Evolutionary conservation across 2,888 invertebrate genomes (phyloP).

Genomic region (Andrena bicolor): DNA sequence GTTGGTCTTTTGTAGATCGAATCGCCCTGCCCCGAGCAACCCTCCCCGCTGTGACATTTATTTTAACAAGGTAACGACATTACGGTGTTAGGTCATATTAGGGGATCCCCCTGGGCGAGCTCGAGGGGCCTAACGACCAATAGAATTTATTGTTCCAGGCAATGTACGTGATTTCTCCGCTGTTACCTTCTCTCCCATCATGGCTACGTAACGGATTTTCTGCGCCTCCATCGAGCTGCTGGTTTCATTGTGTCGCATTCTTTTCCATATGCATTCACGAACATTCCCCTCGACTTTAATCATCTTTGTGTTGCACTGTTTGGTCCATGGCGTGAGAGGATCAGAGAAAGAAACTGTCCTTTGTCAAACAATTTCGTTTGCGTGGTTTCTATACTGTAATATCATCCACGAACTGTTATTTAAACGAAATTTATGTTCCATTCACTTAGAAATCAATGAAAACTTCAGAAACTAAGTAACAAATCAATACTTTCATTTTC

Average conservation of each 20-base stretch:
- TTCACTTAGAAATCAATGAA: too few species aligned
- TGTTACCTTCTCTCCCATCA: conserved; percentile 54
- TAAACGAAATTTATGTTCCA: too few species aligned
- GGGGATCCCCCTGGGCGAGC: conserved; percentile 77
- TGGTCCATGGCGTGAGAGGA: not conserved
- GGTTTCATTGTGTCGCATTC: conserved; percentile 21
- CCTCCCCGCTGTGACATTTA: conserved; percentile 79
- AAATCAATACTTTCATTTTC: too few species aligned
- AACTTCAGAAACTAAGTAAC: too few species aligned
- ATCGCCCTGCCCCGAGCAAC: conserved; percentile 69
- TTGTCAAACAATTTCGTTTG: not conserved
- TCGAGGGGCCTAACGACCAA: conserved; percentile 79
- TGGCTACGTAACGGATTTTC: conserved; percentile 60
- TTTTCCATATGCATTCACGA: not conserved
- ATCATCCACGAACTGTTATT: not conserved
- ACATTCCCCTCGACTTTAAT: conserved; percentile 14
- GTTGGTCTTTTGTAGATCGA: conserved; percentile 73
- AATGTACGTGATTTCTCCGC: conserved; percentile 71
- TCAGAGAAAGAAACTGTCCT: not conserved
- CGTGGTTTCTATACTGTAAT: not conserved
- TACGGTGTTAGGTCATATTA: conserved; percentile 80
- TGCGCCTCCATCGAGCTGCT: conserved; percentile 13
- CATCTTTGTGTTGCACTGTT: conserved; percentile 19
- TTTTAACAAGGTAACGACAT: conserved; percentile 82
- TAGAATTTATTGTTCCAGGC: conserved; percentile 77